Evolutionary conservation across 2,797 vertebrate species (phyloP).

Genomic region (Gallinago stenura): DNA sequence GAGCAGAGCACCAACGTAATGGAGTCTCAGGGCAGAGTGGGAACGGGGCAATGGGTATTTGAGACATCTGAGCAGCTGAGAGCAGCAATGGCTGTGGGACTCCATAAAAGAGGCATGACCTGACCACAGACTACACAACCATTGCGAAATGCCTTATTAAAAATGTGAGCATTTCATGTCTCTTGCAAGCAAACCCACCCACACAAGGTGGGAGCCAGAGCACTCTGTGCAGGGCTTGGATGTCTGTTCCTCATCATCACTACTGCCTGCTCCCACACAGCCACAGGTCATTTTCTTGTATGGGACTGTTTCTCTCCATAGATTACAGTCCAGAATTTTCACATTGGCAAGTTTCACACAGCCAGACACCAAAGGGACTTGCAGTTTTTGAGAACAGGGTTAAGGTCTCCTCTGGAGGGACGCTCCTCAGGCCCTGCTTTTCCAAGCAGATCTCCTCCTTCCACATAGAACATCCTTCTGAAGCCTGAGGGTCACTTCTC

Average conservation of each 20-base stretch:
- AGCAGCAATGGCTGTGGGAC: background rate
- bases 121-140: background rate
- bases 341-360: background rate
- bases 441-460: background rate
- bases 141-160: background rate
- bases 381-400: background rate
- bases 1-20: background rate
- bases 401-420: background rate
- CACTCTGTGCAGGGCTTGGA: background rate
- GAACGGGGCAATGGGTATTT: background rate
- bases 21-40: background rate
- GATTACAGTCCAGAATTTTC: background rate
- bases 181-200: background rate
- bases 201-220: background rate
- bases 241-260: background rate
- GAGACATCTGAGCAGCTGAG: background rate
- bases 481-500: background rate
- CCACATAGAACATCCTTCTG: background rate
- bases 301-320: background rate
- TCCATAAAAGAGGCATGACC: background rate
- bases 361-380: background rate
- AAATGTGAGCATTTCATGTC: fast-evolving
- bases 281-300: fast-evolving
- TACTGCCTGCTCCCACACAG: background rate
- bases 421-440: background rate